Conservation (phyloP, 1,140 invertebrate genomes). For the Drosophila kikkawai region DNA sequence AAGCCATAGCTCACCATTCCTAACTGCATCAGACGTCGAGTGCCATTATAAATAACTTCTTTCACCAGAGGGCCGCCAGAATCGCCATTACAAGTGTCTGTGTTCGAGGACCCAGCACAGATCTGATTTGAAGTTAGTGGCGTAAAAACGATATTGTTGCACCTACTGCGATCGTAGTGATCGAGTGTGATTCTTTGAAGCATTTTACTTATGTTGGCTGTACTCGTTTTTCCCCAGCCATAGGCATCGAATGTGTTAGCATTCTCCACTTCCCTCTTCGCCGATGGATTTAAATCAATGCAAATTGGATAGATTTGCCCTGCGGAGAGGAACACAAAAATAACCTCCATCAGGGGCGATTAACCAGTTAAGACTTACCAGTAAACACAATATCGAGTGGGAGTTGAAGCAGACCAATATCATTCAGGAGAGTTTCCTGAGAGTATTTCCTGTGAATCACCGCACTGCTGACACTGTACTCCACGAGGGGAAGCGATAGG, state of each 20-base stretch:
- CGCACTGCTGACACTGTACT: background rate
- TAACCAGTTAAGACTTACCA: background rate
- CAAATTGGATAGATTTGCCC: background rate
- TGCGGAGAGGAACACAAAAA: background rate
- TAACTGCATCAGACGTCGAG: background rate
- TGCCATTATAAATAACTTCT: too few species aligned
- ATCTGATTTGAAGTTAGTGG: background rate
- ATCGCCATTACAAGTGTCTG: background rate
- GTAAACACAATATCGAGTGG: background rate
- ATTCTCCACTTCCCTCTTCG: background rate
- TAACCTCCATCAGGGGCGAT: background rate
- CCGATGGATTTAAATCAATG: background rate
- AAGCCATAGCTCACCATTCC: background rate
- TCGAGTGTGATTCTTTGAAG: background rate
- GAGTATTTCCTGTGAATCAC: background rate
- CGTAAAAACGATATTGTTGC: background rate
- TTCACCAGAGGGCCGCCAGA: slow-evolving; percentile 6
- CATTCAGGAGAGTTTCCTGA: background rate
- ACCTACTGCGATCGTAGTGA: fast-evolving
- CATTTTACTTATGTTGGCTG: background rate
- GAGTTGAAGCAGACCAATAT: slow-evolving; percentile 12
- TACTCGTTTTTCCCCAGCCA: background rate
- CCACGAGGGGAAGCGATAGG: background rate
- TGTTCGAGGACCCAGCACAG: background rate
- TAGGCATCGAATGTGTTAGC: background rate